phyloP scores from a whole-genome alignment of 2,888 invertebrate genomes.

The Drosophila suboccidentalis region DNA sequence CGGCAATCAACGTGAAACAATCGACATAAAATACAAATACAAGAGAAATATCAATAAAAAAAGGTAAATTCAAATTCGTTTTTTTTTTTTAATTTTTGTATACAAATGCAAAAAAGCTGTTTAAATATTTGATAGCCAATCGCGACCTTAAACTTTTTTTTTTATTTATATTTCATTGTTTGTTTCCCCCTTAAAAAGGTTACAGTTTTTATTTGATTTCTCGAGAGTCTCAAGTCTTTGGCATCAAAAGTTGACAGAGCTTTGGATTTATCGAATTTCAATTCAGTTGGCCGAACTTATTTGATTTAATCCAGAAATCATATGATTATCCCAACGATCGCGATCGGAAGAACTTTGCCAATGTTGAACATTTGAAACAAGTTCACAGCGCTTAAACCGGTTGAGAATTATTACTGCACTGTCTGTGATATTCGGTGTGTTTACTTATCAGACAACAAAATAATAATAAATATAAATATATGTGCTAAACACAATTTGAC shows the following conservation, averaged over 20 bases:
- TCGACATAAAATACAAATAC: conserved; percentile 36
- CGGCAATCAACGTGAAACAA: conserved; percentile 57
- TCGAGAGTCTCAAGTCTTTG: conserved; percentile 9
- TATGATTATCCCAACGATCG: background rate
- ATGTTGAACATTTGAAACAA: conserved; percentile 8
- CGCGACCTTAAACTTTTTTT: conserved; percentile 65
- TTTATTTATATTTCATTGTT: conserved; percentile 17
- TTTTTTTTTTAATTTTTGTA: conserved; percentile 15
- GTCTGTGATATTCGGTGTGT: conserved; percentile 6
- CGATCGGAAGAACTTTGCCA: conserved; percentile 5
- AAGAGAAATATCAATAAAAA: conserved; percentile 41
- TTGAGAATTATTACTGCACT: conserved; percentile 33
- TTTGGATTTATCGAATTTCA: conserved; percentile 19
- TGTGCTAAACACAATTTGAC: conserved; percentile 45
- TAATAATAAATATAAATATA: conserved; percentile 19
- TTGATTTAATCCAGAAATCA: background rate
- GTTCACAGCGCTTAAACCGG: conserved; percentile 36
- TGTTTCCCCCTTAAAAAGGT: conserved; percentile 13
- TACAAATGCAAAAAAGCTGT: conserved; percentile 58
- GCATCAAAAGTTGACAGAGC: background rate
- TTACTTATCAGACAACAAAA: conserved; percentile 14
- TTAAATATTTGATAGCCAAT: conserved; percentile 65
- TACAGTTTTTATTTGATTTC: conserved; percentile 18
- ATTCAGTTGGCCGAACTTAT: background rate
- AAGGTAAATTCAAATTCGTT: conserved; percentile 64